Evolutionary conservation across 2,797 vertebrate genomes (phyloP).

Genomic region (Brachymystax lenok): DNA sequence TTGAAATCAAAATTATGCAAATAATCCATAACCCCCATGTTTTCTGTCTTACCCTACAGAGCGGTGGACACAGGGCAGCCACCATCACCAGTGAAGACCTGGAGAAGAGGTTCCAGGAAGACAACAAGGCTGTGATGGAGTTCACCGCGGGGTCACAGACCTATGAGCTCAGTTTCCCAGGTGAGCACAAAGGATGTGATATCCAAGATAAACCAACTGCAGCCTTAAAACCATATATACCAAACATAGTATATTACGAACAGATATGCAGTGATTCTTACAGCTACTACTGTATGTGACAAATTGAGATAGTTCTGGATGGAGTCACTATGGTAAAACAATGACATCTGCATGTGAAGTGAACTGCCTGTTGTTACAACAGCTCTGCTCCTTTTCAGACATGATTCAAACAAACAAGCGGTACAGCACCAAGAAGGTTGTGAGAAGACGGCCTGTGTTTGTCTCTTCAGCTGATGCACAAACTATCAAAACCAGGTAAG

Average conservation of each 20-base stretch:
- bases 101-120: slow-evolving; percentile 65
- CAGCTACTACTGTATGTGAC: neutral
- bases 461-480: slow-evolving; percentile 61
- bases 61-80: slow-evolving; percentile 23
- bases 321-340: too few species aligned
- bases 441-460: slow-evolving; percentile 70
- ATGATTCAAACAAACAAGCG: slow-evolving; percentile 75
- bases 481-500: slow-evolving; percentile 59
- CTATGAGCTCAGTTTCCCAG: slow-evolving; percentile 70
- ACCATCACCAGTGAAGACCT: slow-evolving; percentile 60
- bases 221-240: neutral
- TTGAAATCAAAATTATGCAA: neutral
- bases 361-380: neutral
- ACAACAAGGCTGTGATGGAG: slow-evolving; percentile 58
- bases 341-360: too few species aligned
- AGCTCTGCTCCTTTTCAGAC: slow-evolving; percentile 51
- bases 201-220: neutral
- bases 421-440: slow-evolving; percentile 64
- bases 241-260: neutral
- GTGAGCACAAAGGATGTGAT: slow-evolving; percentile 43
- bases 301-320: neutral
- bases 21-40: too few species aligned
- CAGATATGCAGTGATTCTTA: too few species aligned
- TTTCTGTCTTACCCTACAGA: slow-evolving; percentile 39
- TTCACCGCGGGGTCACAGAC: slow-evolving; percentile 67